Evolutionary conservation across 2,797 vertebrate genomes (phyloP), one percentile per base, ranked within the genome.

Genomic region (Fundulus diaphanus): DNA sequence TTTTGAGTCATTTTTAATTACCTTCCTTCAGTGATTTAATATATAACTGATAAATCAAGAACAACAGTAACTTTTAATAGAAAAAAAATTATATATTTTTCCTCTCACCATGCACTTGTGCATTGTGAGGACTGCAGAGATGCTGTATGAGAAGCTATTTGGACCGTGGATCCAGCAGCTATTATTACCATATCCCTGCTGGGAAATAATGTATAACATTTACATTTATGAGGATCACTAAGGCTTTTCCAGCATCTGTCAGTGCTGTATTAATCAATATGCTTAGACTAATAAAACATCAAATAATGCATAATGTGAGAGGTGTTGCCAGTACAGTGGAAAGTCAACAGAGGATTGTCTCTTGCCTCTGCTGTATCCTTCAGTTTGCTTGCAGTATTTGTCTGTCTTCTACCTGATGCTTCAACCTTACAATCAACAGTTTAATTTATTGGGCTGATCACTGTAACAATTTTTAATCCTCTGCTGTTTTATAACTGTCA

Each of bases 221-320:
- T 48, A 63, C 40, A 63, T n/a, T 70, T 70, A 44, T 33, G 12
- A 70, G 33, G 8, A 35, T 66, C 63, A 35, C 5, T 16, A 18
- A 7, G 27, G 15, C 8, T 65, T 51, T 73, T 69, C 37, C 27
- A 24, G 16, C 13, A 2, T n/a, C 6, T 76, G n/a, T 18, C 69
- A 56, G 56, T 65, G 40, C 51, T 49, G 29, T 24, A 78, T 31
- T 66, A 59, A 75, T 73, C 49, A 65, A 51, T 49, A 49, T 48
- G 44, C 20, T 35, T 46, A 54, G 35, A 29, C 7, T 2, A 52
- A 59, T 22, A 48, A 31, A 63, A 40, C 59, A 9, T 61, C 44
- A 77, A 57, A 65, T 54, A 5, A 31, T 40, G 48, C 29, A 29
- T 40, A 35, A 66, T 59, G 22, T 51, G 24, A 61, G 52, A 61